Conservation (phyloP, 2,888 invertebrate genomes). For the Gastrophysa polygoni region DNA sequence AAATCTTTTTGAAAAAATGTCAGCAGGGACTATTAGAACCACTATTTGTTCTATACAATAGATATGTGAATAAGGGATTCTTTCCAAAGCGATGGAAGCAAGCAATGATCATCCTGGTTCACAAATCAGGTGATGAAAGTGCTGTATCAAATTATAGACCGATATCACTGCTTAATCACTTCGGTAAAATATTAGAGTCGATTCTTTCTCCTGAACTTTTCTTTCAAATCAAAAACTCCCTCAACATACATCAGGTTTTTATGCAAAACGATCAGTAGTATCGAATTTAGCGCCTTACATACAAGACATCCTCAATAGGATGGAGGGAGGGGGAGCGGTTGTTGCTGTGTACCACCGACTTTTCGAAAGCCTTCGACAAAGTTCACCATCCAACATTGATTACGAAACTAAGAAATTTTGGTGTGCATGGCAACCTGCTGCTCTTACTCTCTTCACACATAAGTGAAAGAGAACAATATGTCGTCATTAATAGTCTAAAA, state of each 20-base stretch:
- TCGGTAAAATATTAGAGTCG: neutral
- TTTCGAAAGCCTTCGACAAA: neutral
- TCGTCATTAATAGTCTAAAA: neutral
- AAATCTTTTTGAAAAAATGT: neutral
- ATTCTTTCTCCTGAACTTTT: neutral
- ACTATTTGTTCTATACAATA: neutral
- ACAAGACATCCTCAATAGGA: too few relatives aligned
- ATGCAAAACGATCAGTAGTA: neutral
- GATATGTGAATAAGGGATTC: neutral
- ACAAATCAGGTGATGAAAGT: neutral
- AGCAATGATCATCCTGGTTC: neutral
- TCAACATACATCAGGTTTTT: neutral
- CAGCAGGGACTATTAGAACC: neutral
- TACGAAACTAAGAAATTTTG: neutral
- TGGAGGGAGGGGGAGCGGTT: neutral
- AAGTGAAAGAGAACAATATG: neutral
- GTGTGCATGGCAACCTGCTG: too few relatives aligned
- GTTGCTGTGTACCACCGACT: too few relatives aligned
- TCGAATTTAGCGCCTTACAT: neutral
- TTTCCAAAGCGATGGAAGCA: slow-evolving; percentile 2
- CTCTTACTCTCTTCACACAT: too few relatives aligned
- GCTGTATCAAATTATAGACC: neutral
- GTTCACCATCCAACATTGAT: too few relatives aligned
- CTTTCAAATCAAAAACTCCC: neutral
- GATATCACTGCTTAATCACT: neutral